Evolutionary conservation across 2,888 invertebrate species (phyloP).

Genomic region (Cetonia aurata): DNA sequence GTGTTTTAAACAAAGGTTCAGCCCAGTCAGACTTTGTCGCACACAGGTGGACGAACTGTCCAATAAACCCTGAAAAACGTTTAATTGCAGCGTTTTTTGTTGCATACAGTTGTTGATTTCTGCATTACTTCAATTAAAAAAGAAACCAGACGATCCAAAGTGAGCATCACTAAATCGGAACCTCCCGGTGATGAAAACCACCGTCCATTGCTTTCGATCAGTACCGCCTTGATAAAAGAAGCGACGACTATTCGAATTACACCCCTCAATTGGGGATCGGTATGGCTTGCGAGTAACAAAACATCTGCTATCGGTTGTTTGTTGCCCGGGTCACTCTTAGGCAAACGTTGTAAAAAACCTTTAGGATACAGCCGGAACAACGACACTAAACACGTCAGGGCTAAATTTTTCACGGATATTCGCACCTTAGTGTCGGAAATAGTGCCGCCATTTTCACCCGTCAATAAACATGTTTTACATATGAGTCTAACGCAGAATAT

Average conservation of each 20-base stretch:
- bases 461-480: constrained; percentile 79
- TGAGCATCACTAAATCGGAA: constrained; percentile 42
- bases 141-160: constrained; percentile 48
- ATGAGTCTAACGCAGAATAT: constrained; percentile 81
- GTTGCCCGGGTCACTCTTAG: constrained; percentile 68
- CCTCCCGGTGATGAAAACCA: constrained; percentile 69
- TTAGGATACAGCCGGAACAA: constrained; percentile 81
- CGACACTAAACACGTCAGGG: constrained; percentile 83
- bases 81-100: constrained; percentile 31
- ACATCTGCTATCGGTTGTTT: constrained; percentile 78
- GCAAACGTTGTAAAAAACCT: constrained; percentile 75
- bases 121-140: constrained; percentile 53
- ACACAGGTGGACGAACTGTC: constrained; percentile 83
- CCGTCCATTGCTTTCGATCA: constrained; percentile 71
- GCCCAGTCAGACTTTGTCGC: constrained; percentile 76
- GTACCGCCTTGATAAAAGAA: constrained; percentile 74
- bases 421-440: constrained; percentile 83
- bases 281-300: constrained; percentile 77
- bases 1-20: constrained; percentile 72
- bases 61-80: constrained; percentile 72
- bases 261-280: constrained; percentile 87
- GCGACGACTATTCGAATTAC: constrained; percentile 77
- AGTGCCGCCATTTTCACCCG: constrained; percentile 70
- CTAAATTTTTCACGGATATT: constrained; percentile 92
- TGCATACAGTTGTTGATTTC: constrained; percentile 24